Conservation (phyloP, 2,113 vertebrate species). For the Myrmecophaga tridactyla region DNA sequence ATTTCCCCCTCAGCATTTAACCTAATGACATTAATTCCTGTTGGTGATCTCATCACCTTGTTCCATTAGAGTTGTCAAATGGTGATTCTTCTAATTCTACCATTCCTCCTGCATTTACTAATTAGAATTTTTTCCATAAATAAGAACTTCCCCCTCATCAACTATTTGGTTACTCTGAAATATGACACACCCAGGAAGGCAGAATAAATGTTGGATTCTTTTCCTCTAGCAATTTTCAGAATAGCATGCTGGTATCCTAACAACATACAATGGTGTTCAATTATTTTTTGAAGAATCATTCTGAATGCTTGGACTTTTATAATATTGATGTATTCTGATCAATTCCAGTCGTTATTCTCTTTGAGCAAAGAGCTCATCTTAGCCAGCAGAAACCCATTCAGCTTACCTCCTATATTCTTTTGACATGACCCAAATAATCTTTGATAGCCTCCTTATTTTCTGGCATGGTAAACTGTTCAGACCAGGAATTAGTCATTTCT, state of each 20-base stretch:
- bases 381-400: not conserved
- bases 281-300: not conserved
- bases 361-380: not conserved
- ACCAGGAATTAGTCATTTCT: not conserved
- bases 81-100: not conserved
- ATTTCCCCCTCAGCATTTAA: fast-evolving
- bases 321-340: not conserved
- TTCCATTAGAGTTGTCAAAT: not conserved
- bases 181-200: not conserved
- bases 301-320: not conserved
- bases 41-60: not conserved
- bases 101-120: not conserved
- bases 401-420: not conserved
- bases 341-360: not conserved
- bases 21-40: not conserved
- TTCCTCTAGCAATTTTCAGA: not conserved
- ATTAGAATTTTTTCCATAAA: not conserved
- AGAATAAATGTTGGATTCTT: not conserved
- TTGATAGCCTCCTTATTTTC: not conserved
- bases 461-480: not conserved
- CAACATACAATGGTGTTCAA: not conserved
- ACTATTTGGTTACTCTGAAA: not conserved
- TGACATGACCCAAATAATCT: not conserved
- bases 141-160: not conserved
- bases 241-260: not conserved